Evolutionary conservation across 2,888 invertebrate species (phyloP), one percentile per base, ranked within the genome.

Genomic region (Nomada lathburiana): DNA sequence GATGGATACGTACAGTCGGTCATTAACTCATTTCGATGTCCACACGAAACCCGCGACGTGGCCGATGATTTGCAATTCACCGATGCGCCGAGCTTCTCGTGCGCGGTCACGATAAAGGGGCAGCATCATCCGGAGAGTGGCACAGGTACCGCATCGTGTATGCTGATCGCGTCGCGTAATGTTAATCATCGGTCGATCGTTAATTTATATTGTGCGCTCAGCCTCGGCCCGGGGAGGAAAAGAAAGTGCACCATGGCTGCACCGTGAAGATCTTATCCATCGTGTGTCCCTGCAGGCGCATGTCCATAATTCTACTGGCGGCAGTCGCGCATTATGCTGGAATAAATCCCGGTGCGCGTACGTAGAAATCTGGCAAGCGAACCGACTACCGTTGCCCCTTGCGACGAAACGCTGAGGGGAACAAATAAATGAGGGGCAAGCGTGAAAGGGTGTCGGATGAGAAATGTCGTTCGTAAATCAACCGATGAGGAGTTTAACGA

Each of bases 161-260:
- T 65, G 77, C 72, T 69, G 83, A 70, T 83, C 83, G 83, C 65
- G 83, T 83, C 83, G 83, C 59, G 78, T 36, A 74, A 78, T 71
- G 82, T 82, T 85, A 86, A 85, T 87, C 74, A 63, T 64, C 70
- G 68, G 18, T 26, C 64, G 77, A 81, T 76, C 76, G 76, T 87
- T 80, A 83, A 85, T 83, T 80, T 76, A 71, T 74, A 72, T 80
- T 55, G 71, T 63, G 55, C 69, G 63, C 55, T 59, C 59, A 36
- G 44, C 42, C 64, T 36, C 67, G 52, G 59, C 44, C 55, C 5
- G 18, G 63, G 42, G 57, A 42, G 76, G 74, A 68, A 78, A 70
- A 73, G 75, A 80, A 80, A 76, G 78, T 75, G 44, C 70, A 23
- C 52, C n/a, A 57, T 23, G n/a, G 23, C n/a, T 47, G 52, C 50